Evolutionary conservation across 2,113 vertebrate genomes (phyloP).

Genomic region (Cisticola juncidis): DNA sequence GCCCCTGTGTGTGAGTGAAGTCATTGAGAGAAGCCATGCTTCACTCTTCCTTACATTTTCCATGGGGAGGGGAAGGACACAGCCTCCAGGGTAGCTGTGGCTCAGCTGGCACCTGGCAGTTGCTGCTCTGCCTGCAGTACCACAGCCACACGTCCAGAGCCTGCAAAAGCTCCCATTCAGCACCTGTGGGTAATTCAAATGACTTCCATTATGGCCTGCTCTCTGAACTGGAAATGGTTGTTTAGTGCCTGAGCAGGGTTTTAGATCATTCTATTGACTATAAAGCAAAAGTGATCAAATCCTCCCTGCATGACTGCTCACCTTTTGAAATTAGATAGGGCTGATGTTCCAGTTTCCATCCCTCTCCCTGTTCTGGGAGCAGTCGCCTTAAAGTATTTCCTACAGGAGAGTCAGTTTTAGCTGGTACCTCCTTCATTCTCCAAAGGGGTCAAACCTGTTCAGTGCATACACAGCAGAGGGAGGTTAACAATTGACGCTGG

Average conservation of each 20-base stretch:
- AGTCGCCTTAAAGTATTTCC: neutral
- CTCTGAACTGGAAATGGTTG: neutral
- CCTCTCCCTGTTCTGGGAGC: neutral
- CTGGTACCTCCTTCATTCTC: neutral
- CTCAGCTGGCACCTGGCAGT: neutral
- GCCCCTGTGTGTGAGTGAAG: neutral
- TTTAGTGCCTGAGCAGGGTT: neutral
- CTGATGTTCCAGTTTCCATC: neutral
- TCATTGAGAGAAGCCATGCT: neutral
- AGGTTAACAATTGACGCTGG: neutral
- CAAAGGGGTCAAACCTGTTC: neutral
- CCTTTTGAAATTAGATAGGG: neutral
- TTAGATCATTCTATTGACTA: neutral
- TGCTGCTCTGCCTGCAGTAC: neutral
- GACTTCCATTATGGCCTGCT: neutral
- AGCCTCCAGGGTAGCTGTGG: rapidly evolving
- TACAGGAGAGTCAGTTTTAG: neutral
- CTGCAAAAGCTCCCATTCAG: rapidly evolving
- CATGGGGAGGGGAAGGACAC: rapidly evolving
- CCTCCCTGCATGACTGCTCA: neutral
- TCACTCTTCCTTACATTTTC: neutral
- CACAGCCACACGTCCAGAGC: rapidly evolving
- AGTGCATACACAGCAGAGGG: rapidly evolving
- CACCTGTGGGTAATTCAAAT: neutral
- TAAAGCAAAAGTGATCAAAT: neutral